Evolutionary conservation across 2,113 vertebrate species (phyloP), one percentile per base, ranked within the genome.

Genomic region (Motacilla tschutschensis): DNA sequence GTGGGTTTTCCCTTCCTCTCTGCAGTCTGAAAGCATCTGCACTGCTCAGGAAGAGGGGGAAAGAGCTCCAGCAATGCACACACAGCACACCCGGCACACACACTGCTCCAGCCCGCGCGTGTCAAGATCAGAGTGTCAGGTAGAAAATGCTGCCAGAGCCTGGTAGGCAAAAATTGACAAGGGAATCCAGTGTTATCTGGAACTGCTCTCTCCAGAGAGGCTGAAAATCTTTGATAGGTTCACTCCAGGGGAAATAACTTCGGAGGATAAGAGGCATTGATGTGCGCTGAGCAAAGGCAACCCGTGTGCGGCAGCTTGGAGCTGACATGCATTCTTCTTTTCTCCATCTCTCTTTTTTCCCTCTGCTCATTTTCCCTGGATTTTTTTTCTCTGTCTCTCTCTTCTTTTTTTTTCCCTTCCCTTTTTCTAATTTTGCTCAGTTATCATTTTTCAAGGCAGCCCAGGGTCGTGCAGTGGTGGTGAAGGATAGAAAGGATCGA

Each of bases 201-300:
- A 81, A 70, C 79, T 79, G 79, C 74, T 92, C 95, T 96, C 90
- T 93, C 75, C 62, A 54, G 80, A 91, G 89, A 78, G 83, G 78
- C 83, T 81, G 88, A 10, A 92, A 88, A 85, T 90, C 91, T 93
- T 91, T 93, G 90, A 83, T 92, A 95, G 72, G 57, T 91, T 94
- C 90, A 80, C 85, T 95, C 93, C 62, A 83, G 80, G 87, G 83
- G 63, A 91, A 95, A 95, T 76, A 90, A 77, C 64, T 51, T 90
- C 0, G 64, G 73, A 71, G 75, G 78, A 87, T 90, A 70, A 93
- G 75, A 79, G 82, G 81, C 87, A 74, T 65, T 93, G 90, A 86
- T 92, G 74, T 78, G 76, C 11, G 19, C 62, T 0, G 35, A 90
- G 76, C 64, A 78, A 79, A 91, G 75, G 91, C 87, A 91, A 8